Evolutionary conservation across 2,888 invertebrate species (phyloP), one percentile per base, ranked within the genome.

Genomic region (Clistopyga incitator): DNA sequence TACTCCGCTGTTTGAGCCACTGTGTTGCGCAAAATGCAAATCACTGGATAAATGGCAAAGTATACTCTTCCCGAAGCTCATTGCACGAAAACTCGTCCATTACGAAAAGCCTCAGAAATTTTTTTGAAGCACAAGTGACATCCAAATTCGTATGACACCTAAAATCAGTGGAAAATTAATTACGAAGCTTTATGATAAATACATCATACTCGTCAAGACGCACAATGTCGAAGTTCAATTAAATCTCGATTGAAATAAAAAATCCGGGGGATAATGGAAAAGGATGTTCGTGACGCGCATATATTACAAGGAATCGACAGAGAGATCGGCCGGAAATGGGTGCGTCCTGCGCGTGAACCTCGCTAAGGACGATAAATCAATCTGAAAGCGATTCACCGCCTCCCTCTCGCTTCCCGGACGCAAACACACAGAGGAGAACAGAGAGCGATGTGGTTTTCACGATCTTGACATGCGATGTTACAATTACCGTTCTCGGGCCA

Each of bases 401-500:
- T 74, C 61, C 47, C 72, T 59, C 72, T 59, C 59, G 25, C 29
- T 78, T 59, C 61, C 61, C 56, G 25, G 54, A 34, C 20, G 54
- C 72, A 76, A 71, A 67, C 20, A 59, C 20, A 59, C 25, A 29
- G 42, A 52, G 34, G 38, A 42, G 47, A 54, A 78, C 64, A 29
- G 56, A 42, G 67, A 68, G 61, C 68, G 52, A 38, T 67, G 77
- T 83, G 85, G 86, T 87, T 88, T 88, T 88, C 88, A 85, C 85
- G 89, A 89, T 90, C 90, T 74, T 88, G 90, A 90, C 91, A 91
- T 89, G 90, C 91, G 88, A 91, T 90, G 89, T 90, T 90, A 91
- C 92, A 91, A 91, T 91, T 91, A 91, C 90, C 87, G 87, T 80
- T 85, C 87, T 86, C 89, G 64, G 70, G 54, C 64, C 65, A 76